phyloP scores from a whole-genome alignment of 1,140 invertebrate species.

The Drosophila rhopaloa region DNA sequence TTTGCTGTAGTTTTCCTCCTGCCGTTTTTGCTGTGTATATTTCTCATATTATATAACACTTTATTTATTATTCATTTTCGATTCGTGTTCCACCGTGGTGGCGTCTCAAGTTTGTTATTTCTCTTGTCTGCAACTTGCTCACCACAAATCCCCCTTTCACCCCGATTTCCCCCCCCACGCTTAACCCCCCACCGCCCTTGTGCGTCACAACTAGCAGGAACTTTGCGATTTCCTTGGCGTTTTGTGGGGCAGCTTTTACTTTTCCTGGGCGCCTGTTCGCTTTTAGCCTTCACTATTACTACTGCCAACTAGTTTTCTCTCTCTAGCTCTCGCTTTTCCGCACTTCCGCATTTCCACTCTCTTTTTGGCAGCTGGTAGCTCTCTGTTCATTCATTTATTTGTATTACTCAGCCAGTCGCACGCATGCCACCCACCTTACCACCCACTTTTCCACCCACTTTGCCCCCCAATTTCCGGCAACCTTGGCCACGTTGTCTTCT shows the following conservation, averaged over 20 bases:
- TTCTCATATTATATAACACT: slow-evolving; percentile 84
- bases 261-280: slow-evolving; percentile 67
- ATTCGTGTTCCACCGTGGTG: slow-evolving; percentile 76
- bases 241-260: slow-evolving; percentile 46
- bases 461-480: slow-evolving; percentile 8
- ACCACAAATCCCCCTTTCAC: slow-evolving; percentile 43
- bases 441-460: background rate
- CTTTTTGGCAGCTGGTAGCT: background rate
- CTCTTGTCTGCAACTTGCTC: slow-evolving; percentile 79
- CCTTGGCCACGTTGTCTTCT: slow-evolving; percentile 39
- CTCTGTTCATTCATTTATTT: slow-evolving; percentile 78
- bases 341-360: background rate
- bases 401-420: slow-evolving; percentile 69
- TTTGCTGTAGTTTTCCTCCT: slow-evolving; percentile 54
- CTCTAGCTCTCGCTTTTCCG: slow-evolving; percentile 16
- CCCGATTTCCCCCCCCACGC: background rate
- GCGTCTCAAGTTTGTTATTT: slow-evolving; percentile 81
- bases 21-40: slow-evolving; percentile 56
- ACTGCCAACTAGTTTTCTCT: slow-evolving; percentile 51
- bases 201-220: slow-evolving; percentile 38
- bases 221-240: slow-evolving; percentile 38
- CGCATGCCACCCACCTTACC: slow-evolving; percentile 42
- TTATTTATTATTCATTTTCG: slow-evolving; percentile 84
- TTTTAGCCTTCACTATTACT: slow-evolving; percentile 74
- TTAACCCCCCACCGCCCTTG: background rate